A percentile compares a stretch with the other conserved stretches of the same genome.
Evolutionary conservation across 1,140 invertebrate genomes (phyloP).

Genomic region (Holcopasites calliopsidis): DNA sequence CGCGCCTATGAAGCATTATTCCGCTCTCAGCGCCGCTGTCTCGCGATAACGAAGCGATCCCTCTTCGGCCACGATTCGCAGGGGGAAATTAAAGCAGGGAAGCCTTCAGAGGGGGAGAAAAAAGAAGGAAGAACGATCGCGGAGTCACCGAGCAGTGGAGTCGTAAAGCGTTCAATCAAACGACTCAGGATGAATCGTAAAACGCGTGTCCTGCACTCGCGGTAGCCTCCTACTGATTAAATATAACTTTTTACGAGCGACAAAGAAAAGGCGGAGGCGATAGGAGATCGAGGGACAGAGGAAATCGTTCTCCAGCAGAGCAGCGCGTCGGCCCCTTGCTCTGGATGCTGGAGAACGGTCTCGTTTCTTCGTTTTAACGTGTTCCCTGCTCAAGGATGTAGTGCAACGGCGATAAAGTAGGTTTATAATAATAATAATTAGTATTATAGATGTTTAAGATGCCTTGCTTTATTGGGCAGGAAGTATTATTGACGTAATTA

Average conservation of each 20-base stretch:
- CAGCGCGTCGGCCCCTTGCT: no score
- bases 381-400: not conserved
- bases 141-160: no score
- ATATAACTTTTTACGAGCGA: constrained; percentile 22
- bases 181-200: constrained; percentile 23
- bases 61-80: not conserved
- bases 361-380: no score
- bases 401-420: no score
- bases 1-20: constrained; percentile 45
- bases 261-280: not conserved
- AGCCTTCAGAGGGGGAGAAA: accelerated
- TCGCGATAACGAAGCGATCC: constrained; percentile 43
- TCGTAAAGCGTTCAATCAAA: constrained; percentile 47
- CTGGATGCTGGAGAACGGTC: no score
- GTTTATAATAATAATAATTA: no score
- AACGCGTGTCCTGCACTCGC: constrained; percentile 9
- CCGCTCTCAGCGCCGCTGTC: constrained; percentile 41
- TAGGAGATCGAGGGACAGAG: not conserved
- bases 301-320: not conserved
- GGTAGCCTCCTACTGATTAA: constrained; percentile 31
- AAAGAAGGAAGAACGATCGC: not conserved
- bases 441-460: no score
- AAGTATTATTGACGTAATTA: no score
- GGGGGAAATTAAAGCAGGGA: not conserved
- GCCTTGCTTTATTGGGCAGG: no score